These are phyloP conservation scores for Bombus impatiens DNA, from an alignment of 1,140 invertebrate genomes.

Conservation along the genomic window DNA sequence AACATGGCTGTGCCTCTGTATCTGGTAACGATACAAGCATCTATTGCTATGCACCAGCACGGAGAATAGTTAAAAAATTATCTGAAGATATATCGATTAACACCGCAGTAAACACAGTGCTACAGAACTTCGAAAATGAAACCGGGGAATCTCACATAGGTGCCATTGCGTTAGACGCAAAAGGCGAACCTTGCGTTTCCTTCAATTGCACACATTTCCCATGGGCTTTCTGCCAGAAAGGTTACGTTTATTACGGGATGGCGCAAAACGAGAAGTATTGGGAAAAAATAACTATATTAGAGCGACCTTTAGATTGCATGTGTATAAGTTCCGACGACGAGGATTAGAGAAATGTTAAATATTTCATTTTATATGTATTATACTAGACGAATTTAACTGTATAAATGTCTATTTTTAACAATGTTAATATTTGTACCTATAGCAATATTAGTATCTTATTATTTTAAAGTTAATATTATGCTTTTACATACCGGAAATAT, in stretches of 20 bases:
- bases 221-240: constrained; percentile 65
- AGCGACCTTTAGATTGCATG: constrained; percentile 61
- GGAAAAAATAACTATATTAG: constrained; percentile 57
- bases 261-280: constrained; percentile 51
- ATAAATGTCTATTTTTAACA: neutral
- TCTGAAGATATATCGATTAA: neutral
- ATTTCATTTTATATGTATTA: neutral
- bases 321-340: constrained; percentile 52
- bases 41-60: constrained; percentile 61
- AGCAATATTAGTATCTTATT: neutral
- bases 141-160: constrained; percentile 48
- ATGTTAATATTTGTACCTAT: neutral
- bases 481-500: constrained; percentile 85
- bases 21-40: constrained; percentile 62
- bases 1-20: constrained; percentile 56
- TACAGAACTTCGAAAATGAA: constrained; percentile 48
- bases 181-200: constrained; percentile 50
- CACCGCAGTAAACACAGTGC: constrained; percentile 29
- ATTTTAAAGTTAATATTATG: neutral
- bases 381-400: neutral
- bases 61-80: constrained; percentile 53
- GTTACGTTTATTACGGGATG: constrained; percentile 62
- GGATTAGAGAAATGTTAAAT: neutral
- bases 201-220: constrained; percentile 64
- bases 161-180: constrained; percentile 49